phyloP scores from a whole-genome alignment of 2,888 invertebrate genomes.

The Pasiphila rectangulata region DNA sequence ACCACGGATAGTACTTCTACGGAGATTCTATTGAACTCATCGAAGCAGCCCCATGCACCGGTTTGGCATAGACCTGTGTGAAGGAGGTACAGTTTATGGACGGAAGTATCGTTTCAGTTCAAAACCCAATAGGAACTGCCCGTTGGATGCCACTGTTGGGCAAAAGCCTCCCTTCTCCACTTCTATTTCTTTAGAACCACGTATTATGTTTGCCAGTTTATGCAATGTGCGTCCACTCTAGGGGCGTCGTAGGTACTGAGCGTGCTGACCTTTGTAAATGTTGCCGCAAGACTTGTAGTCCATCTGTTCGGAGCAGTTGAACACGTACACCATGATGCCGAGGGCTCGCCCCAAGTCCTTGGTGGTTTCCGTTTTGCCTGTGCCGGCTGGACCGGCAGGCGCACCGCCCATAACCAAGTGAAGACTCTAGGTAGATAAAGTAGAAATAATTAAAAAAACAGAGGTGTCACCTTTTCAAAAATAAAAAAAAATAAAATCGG shows the following conservation, averaged over 20 bases:
- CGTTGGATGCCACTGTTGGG: too few species aligned
- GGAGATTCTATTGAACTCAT: conserved; percentile 97
- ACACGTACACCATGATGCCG: conserved; percentile 98
- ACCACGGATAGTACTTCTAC: conserved; percentile 97
- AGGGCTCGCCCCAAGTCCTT: conserved; percentile 96
- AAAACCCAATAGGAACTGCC: too few species aligned
- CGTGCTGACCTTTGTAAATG: conserved; percentile 91
- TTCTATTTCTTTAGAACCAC: too few species aligned
- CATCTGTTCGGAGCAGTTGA: conserved; percentile 98
- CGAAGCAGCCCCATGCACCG: conserved; percentile 98
- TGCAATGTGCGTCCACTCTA: too few species aligned
- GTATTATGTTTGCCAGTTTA: too few species aligned
- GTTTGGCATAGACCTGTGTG: conserved; percentile 90
- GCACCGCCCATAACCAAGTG: conserved; percentile 98
- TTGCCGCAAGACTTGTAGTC: conserved; percentile 97
- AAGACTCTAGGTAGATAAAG: conserved; percentile 81
- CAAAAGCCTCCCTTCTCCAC: too few species aligned
- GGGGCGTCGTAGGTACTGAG: too few species aligned
- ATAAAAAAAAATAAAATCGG: neutral
- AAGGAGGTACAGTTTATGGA: neutral
- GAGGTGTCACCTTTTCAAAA: too few species aligned
- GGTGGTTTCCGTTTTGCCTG: conserved; percentile 98
- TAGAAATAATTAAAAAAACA: too few species aligned
- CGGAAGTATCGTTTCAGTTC: too few species aligned
- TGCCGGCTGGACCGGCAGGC: conserved; percentile 97